These are phyloP conservation scores for Pterocles gutturalis DNA, from an alignment of 2,113 vertebrate genomes.

Conservation along the genomic window DNA sequence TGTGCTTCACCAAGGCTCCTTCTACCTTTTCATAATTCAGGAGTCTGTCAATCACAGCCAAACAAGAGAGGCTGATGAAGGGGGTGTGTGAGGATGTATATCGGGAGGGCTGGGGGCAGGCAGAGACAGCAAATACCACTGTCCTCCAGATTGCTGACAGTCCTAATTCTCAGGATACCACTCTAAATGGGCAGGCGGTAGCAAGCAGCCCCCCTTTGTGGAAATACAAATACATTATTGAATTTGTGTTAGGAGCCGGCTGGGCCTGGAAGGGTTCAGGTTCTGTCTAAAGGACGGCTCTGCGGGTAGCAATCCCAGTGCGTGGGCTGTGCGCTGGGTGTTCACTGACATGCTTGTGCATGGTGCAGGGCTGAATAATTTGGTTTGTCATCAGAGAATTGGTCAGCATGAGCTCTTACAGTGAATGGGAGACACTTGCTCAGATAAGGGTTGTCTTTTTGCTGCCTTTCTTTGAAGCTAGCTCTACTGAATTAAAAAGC, in stretches of 20 bases:
- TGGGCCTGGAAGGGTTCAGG: not conserved
- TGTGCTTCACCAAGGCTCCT: slow-evolving; percentile 44
- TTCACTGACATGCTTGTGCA: fast-evolving
- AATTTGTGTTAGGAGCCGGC: not conserved
- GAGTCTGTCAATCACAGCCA: slow-evolving; percentile 45
- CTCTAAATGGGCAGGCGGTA: not conserved
- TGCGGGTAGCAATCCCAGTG: not conserved
- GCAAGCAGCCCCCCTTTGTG: not conserved
- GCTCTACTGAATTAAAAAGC: not conserved
- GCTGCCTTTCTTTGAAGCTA: not conserved
- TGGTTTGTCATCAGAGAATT: not conserved
- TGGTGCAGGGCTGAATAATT: not conserved
- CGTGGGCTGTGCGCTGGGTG: not conserved
- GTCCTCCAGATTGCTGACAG: not conserved
- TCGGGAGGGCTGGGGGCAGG: not conserved
- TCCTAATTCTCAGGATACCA: not conserved
- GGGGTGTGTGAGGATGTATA: not conserved
- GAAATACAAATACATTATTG: not conserved
- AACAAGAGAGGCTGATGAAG: not conserved
- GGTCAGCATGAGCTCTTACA: not conserved
- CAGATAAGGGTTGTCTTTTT: not conserved
- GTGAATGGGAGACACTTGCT: not conserved
- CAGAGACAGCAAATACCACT: not conserved
- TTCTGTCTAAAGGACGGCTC: not conserved
- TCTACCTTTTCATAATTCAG: slow-evolving; percentile 65